phyloP scores from a whole-genome alignment of 2,888 invertebrate genomes.

The Agonopterix heracliana region DNA sequence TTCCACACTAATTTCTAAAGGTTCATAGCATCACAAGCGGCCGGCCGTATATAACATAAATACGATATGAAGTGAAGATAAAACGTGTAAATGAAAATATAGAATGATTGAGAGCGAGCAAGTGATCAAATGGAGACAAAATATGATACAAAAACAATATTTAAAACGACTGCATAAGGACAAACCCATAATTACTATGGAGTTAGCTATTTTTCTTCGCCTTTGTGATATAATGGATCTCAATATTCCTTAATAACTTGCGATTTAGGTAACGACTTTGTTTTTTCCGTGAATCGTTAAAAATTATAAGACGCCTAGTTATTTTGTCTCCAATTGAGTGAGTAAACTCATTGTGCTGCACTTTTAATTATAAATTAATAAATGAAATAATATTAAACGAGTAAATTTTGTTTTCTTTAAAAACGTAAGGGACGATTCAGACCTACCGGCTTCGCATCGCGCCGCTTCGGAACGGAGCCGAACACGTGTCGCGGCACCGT shows the following conservation, averaged over 20 bases:
- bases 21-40: conserved; percentile 21
- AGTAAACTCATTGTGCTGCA: conserved; percentile 60
- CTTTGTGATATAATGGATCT: conserved; percentile 61
- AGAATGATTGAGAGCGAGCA: conserved; percentile 33
- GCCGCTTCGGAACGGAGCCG: no score
- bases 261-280: conserved; percentile 16
- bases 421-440: no score
- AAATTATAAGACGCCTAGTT: conserved; percentile 21
- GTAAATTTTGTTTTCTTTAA: conserved; percentile 32
- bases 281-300: conserved; percentile 17
- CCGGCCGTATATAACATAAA: background rate
- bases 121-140: conserved; percentile 55
- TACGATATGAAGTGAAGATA: background rate
- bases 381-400: conserved; percentile 53
- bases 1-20: background rate
- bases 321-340: conserved; percentile 61
- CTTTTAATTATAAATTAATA: conserved; percentile 68
- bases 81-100: conserved; percentile 27
- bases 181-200: conserved; percentile 28
- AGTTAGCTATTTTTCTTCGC: conserved; percentile 28
- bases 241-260: conserved; percentile 40
- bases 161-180: conserved; percentile 13
- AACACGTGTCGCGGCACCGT: no score
- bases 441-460: no score
- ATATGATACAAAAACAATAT: conserved; percentile 16